A percentile compares a stretch with the other conserved stretches of the same genome.
Evolutionary conservation across 2,888 invertebrate genomes (phyloP).

Genomic region (Nephrotoma flavescens): DNA sequence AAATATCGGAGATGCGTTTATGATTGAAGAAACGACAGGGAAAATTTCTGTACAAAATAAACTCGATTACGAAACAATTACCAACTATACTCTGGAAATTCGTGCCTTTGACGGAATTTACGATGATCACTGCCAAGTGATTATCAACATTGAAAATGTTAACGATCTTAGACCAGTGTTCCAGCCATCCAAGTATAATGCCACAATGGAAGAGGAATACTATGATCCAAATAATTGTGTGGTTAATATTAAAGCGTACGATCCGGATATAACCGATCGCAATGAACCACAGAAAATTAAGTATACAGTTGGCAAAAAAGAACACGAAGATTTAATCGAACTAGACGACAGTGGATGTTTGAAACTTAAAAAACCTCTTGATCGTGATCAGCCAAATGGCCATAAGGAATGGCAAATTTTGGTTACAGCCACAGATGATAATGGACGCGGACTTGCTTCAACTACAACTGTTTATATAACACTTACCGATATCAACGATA

Average conservation of each 20-base stretch:
- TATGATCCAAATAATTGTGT: conserved; percentile 49
- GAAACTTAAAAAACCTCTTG: conserved; percentile 45
- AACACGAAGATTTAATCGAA: conserved; percentile 51
- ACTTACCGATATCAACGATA: conserved; percentile 81
- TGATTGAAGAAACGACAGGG: conserved; percentile 71
- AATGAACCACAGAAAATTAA: conserved; percentile 62
- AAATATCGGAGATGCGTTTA: conserved; percentile 73
- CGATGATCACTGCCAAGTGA: conserved; percentile 68
- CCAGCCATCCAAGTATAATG: conserved; percentile 48
- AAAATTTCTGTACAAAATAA: conserved; percentile 64
- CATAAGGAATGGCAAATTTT: conserved; percentile 63
- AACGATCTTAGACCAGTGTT: conserved; percentile 90
- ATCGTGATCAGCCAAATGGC: conserved; percentile 80
- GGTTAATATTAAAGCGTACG: conserved; percentile 57
- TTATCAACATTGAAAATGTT: conserved; percentile 73
- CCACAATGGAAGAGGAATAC: conserved; percentile 61
- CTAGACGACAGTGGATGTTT: conserved; percentile 67
- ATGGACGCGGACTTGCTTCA: conserved; percentile 47
- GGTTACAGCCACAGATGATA: conserved; percentile 61
- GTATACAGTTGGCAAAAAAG: conserved; percentile 56
- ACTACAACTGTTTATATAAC: conserved; percentile 53
- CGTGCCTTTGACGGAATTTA: conserved; percentile 72
- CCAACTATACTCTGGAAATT: conserved; percentile 71
- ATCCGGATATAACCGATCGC: conserved; percentile 70
- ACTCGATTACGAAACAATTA: conserved; percentile 71